A percentile compares a stretch with the other conserved stretches of the same genome.
These are phyloP conservation scores for Acipenser ruthenus DNA, from an alignment of 2,797 vertebrate genomes.

Conservation along the genomic window DNA sequence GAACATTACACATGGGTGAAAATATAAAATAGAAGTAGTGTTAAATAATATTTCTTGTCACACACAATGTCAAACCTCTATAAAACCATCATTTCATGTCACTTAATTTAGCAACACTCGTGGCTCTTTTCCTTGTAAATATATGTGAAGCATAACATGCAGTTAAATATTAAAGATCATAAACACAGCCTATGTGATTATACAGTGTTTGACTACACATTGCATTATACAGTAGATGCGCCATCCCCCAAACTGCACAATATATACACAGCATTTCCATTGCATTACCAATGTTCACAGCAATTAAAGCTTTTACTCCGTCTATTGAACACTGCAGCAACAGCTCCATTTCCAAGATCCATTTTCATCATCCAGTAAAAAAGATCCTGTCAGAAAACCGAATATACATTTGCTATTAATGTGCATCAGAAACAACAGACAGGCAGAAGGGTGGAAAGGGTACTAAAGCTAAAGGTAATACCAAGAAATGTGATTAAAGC, in stretches of 20 bases:
- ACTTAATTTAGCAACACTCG: constrained; percentile 16
- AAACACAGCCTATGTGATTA: constrained; percentile 34
- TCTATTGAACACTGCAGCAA: constrained; percentile 31
- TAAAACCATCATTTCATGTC: constrained; percentile 13
- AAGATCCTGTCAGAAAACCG: constrained; percentile 53
- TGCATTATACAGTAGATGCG: constrained; percentile 29
- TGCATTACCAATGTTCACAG: constrained; percentile 21
- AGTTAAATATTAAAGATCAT: constrained; percentile 36
- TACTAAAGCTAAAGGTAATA: constrained; percentile 17
- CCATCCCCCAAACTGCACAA: not conserved
- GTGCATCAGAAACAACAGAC: constrained; percentile 40
- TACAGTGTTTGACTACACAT: constrained; percentile 36
- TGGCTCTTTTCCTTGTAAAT: constrained; percentile 28
- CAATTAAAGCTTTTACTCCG: constrained; percentile 29
- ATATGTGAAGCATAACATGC: constrained; percentile 40
- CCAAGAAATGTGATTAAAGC: constrained; percentile 57
- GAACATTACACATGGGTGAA: not conserved
- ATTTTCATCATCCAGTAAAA: constrained; percentile 63
- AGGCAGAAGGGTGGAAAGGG: constrained; percentile 12
- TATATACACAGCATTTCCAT: not conserved
- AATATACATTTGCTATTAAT: constrained; percentile 52
- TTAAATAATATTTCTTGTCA: constrained; percentile 2
- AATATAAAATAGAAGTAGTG: not conserved
- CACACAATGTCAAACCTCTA: constrained; percentile 13
- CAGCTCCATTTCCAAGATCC: constrained; percentile 54